Percentiles rank a stretch among this genome's conserved stretches.
phyloP scores from a whole-genome alignment of 2,797 vertebrate genomes.

The Hybognathus amarus region DNA sequence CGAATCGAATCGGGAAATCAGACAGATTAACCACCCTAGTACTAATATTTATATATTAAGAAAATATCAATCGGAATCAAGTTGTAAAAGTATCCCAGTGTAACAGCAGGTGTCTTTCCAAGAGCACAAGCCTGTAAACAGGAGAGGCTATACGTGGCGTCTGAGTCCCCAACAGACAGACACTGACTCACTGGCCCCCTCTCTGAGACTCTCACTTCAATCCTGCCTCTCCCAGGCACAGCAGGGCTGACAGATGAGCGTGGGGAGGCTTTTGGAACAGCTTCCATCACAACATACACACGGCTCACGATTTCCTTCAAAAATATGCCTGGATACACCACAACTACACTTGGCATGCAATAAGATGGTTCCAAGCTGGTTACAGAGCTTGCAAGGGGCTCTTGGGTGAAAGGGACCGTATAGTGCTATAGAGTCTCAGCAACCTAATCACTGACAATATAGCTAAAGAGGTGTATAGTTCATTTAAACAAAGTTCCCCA shows the following conservation, averaged over 20 bases:
- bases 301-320: slow-evolving; percentile 26
- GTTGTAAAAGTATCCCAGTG: slow-evolving; percentile 1
- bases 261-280: slow-evolving; percentile 45
- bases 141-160: slow-evolving; percentile 40
- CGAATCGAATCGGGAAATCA: too few relatives aligned
- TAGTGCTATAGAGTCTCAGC: background rate
- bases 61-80: background rate
- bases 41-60: background rate
- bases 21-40: too few relatives aligned
- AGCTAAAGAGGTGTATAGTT: background rate
- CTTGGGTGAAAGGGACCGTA: background rate
- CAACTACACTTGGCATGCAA: slow-evolving; percentile 12
- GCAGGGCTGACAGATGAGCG: slow-evolving; percentile 49
- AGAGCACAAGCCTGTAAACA: slow-evolving; percentile 28
- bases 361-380: slow-evolving; percentile 25
- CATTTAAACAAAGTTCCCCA: background rate
- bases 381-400: background rate
- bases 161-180: slow-evolving; percentile 44
- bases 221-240: slow-evolving; percentile 27
- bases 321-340: slow-evolving; percentile 33
- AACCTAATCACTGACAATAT: background rate
- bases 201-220: slow-evolving; percentile 38
- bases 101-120: slow-evolving; percentile 37
- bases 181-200: slow-evolving; percentile 46
- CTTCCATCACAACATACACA: slow-evolving; percentile 32